Conservation (phyloP, 2,888 invertebrate genomes). For the Abscondita cerata region DNA sequence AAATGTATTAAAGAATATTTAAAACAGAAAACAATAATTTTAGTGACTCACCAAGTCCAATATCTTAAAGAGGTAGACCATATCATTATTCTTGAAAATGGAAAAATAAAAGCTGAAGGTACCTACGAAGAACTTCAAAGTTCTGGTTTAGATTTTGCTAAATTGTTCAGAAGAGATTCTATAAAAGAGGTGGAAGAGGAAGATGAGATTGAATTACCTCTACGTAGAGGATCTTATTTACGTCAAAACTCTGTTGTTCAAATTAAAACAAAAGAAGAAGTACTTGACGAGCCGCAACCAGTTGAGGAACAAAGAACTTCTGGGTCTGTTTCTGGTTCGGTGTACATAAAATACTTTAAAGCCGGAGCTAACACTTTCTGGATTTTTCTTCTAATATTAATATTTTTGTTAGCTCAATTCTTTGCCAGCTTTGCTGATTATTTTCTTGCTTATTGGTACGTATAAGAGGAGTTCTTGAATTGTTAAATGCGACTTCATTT, state of each 20-base stretch:
- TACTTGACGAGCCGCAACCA: slow-evolving; percentile 44
- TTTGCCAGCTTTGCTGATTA: too few relatives aligned
- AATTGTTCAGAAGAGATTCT: slow-evolving; percentile 6
- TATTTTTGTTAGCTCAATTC: slow-evolving; percentile 80
- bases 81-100: slow-evolving; percentile 70
- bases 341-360: slow-evolving; percentile 75
- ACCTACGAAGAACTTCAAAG: neutral
- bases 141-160: neutral
- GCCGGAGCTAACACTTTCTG: slow-evolving; percentile 76
- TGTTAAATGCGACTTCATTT: slow-evolving; percentile 18
- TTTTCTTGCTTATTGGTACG: too few relatives aligned
- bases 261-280: slow-evolving; percentile 55
- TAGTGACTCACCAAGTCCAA: slow-evolving; percentile 86
- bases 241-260: slow-evolving; percentile 65
- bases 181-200: too few relatives aligned
- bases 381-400: slow-evolving; percentile 66
- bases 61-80: slow-evolving; percentile 70
- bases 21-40: slow-evolving; percentile 70
- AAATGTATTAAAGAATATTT: slow-evolving; percentile 60
- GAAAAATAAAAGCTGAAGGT: slow-evolving; percentile 16
- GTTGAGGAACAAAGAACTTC: slow-evolving; percentile 68
- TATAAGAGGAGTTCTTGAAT: neutral
- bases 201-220: too few relatives aligned
- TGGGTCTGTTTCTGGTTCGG: slow-evolving; percentile 62
- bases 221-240: too few relatives aligned